phyloP scores from a whole-genome alignment of 2,797 vertebrate species.

The Acipenser oxyrinchus region DNA sequence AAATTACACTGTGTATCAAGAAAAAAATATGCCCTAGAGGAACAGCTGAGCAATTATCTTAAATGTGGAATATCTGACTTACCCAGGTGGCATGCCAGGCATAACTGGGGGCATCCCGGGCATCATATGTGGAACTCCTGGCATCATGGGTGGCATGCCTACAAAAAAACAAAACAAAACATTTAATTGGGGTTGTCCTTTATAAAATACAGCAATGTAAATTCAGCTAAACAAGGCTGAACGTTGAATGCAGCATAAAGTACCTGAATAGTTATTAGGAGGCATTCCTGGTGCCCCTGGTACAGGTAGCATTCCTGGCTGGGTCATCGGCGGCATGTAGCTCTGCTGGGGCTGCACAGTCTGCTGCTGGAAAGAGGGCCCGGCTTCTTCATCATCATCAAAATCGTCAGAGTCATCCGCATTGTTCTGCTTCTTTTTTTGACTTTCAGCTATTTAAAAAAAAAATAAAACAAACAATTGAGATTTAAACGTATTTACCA shows the following conservation, averaged over 20 bases:
- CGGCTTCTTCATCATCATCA: constrained; percentile 86
- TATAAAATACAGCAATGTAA: background rate
- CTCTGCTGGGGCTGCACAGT: constrained; percentile 72
- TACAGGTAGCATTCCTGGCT: constrained; percentile 80
- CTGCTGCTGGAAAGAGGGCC: constrained; percentile 78
- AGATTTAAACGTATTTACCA: background rate
- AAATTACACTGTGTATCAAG: constrained; percentile 17
- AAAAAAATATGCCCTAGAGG: constrained; percentile 4
- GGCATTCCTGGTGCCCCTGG: constrained; percentile 80
- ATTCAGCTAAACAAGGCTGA: background rate
- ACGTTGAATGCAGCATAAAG: background rate
- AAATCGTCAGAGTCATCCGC: constrained; percentile 92
- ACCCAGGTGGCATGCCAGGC: constrained; percentile 94
- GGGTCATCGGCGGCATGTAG: constrained; percentile 81
- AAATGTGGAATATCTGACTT: constrained; percentile 27
- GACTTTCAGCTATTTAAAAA: constrained; percentile 63
- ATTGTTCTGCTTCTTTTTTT: constrained; percentile 82
- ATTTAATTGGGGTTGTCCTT: background rate
- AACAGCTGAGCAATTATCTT: no score
- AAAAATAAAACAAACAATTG: background rate
- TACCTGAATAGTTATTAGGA: constrained; percentile 68
- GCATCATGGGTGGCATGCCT: constrained; percentile 66
- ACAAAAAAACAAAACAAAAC: background rate
- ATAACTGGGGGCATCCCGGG: constrained; percentile 91
- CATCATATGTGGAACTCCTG: constrained; percentile 54